phyloP scores from a whole-genome alignment of 2,113 vertebrate genomes.

The Grus americana region DNA sequence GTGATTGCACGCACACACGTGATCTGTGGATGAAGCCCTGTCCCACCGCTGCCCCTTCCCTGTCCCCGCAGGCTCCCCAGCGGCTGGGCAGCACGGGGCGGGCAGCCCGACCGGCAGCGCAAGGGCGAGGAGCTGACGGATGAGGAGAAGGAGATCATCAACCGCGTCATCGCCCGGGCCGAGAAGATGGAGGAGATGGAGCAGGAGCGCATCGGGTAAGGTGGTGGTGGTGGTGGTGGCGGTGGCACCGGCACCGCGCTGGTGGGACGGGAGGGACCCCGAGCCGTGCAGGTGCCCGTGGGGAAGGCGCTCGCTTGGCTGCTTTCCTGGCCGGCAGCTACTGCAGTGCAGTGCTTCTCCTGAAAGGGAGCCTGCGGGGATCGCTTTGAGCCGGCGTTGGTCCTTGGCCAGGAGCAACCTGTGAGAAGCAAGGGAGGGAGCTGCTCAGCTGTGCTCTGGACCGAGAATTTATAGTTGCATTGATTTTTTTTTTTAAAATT shows the following conservation, averaged over 20 bases:
- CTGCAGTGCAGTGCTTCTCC: slow-evolving; percentile 56
- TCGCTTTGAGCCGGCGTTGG: not conserved
- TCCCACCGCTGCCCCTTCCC: too few relatives aligned
- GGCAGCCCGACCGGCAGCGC: slow-evolving; percentile 65
- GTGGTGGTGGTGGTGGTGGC: fast-evolving
- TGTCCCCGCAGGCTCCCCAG: slow-evolving; percentile 66
- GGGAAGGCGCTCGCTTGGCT: not conserved
- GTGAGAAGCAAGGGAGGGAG: not conserved
- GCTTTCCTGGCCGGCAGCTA: slow-evolving; percentile 5
- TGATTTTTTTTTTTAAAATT: too few relatives aligned
- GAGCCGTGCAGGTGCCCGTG: not conserved
- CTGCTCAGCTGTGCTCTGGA: not conserved
- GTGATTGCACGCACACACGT: fast-evolving
- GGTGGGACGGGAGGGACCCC: not conserved
- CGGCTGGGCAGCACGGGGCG: slow-evolving; percentile 62
- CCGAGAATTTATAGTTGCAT: too few relatives aligned
- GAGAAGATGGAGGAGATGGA: slow-evolving; percentile 92
- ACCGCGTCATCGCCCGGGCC: slow-evolving; percentile 88
- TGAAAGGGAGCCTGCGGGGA: not conserved
- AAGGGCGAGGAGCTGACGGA: slow-evolving; percentile 88
- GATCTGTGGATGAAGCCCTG: fast-evolving
- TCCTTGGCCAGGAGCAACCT: not conserved
- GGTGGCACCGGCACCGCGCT: fast-evolving
- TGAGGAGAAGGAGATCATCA: slow-evolving; percentile 96
- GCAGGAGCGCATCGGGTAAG: slow-evolving; percentile 91